Base-by-base conservation (phyloP, 35 echinoderm and acorn worm genomes). In the Acanthaster planci region DNA sequence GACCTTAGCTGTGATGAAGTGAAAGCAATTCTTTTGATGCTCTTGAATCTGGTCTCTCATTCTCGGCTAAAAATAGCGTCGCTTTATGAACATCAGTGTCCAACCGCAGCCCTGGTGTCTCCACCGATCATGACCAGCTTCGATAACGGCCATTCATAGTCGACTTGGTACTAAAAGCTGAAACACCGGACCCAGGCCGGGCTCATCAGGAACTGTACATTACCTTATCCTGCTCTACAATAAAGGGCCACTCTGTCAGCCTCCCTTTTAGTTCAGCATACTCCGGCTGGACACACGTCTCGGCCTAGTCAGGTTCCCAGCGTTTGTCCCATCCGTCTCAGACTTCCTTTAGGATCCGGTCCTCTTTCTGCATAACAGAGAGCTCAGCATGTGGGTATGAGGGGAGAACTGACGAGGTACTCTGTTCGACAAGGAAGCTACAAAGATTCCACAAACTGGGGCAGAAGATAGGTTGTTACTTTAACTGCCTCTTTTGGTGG, bases 51-150 rank as follows among this genome's bases (percentile, higher is more conserved):
- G 76, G 3, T 40, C 36, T 38, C 76, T 15, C 31, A 93, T 57
- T 8, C 85, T 81, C 67, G 91, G 81, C 91, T 86, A 93, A 36
- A 79, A 93, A 55, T 80, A 85, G 26, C 86, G 29, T 2, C 21
- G 12, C 40, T 76, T 64, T 21, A 85, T 21, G 5, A 93, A 31
- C 26, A 7, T 55, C 0, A 76, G n/a, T 1, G 91, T 93, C 22
- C 88, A 37, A 21, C 35, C 39, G 19, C 86, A 30, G 17, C 84
- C 90, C 34, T 86, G 84, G 81, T 92, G 84, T 22, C 60, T 81
- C 67, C 60, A 77, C 29, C 78, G 38, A 57, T 90, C 88, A 42
- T 90, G 88, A 50, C 37, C 38, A 1, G 31, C 34, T 12, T 84
- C 47, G 0, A 90, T 38, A 1, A 84, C 26, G 27, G 21, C 4